Conservation (phyloP, 2,888 invertebrate species). For the Limenitis camilla region DNA sequence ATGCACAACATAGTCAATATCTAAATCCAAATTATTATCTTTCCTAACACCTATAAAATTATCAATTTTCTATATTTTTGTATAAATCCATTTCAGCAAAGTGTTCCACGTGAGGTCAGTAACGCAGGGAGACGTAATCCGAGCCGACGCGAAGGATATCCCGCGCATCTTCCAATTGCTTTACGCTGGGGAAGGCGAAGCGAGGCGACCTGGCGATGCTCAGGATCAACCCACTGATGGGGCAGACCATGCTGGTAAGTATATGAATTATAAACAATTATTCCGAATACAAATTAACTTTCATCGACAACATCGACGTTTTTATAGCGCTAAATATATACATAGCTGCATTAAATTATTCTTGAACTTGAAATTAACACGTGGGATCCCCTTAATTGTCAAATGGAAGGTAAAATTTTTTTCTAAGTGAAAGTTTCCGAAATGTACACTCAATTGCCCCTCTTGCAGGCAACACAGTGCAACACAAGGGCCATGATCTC, state of each 20-base stretch:
- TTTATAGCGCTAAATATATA: too few relatives aligned
- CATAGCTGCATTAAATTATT: too few relatives aligned
- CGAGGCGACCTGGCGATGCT: slow-evolving; percentile 82
- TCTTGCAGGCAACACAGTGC: slow-evolving; percentile 75
- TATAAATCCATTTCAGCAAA: slow-evolving; percentile 79
- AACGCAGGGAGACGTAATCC: slow-evolving; percentile 98
- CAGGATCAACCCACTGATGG: slow-evolving; percentile 67
- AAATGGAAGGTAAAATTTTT: too few relatives aligned
- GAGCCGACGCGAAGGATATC: slow-evolving; percentile 99
- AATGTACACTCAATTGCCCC: not conserved
- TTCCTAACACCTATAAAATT: too few relatives aligned
- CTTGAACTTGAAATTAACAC: too few relatives aligned
- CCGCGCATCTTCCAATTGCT: slow-evolving; percentile 98
- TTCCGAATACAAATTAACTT: not conserved
- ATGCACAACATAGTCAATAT: not conserved
- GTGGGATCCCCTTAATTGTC: too few relatives aligned
- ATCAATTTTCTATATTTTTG: not conserved
- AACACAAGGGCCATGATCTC: slow-evolving; percentile 96
- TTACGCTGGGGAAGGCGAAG: slow-evolving; percentile 98
- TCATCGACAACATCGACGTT: too few relatives aligned
- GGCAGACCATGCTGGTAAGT: slow-evolving; percentile 52
- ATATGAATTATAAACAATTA: not conserved
- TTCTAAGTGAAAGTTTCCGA: too few relatives aligned
- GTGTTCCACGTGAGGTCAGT: slow-evolving; percentile 99
- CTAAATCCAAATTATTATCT: too few relatives aligned